Evolutionary conservation across 2,797 vertebrate genomes (phyloP).

Genomic region (Lerista edwardsae): DNA sequence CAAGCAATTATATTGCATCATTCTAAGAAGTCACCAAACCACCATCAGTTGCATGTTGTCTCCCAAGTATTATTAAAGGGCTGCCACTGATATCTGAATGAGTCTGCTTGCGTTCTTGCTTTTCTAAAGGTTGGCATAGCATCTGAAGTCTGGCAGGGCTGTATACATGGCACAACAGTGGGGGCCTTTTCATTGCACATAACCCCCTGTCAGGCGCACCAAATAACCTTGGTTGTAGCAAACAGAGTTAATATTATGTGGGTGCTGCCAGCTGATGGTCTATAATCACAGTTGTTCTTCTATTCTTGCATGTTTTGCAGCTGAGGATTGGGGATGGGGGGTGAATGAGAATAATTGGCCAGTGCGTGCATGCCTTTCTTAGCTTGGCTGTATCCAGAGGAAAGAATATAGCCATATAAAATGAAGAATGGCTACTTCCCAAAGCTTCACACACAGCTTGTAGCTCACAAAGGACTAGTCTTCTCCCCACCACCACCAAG

Average conservation of each 20-base stretch:
- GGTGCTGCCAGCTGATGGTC: neutral
- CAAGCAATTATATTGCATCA: neutral
- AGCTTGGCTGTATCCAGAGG: neutral
- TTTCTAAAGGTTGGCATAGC: neutral
- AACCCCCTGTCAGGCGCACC: neutral
- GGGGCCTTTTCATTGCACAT: neutral
- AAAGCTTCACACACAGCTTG: neutral
- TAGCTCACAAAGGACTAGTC: neutral
- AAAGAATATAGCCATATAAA: neutral
- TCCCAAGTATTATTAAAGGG: neutral
- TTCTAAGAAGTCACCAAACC: neutral
- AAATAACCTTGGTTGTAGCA: neutral
- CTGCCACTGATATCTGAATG: neutral
- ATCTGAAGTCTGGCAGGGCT: neutral
- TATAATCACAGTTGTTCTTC: neutral
- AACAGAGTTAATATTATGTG: neutral
- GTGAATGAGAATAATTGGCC: neutral
- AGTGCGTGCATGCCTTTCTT: neutral
- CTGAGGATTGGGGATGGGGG: neutral
- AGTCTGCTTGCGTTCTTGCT: neutral
- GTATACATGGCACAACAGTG: neutral
- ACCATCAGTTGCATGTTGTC: neutral
- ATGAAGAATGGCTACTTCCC: neutral
- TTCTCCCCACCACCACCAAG: neutral
- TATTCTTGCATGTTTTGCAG: neutral